Conservation (phyloP, 2,888 invertebrate species). For the Caenorhabditis becei region DNA sequence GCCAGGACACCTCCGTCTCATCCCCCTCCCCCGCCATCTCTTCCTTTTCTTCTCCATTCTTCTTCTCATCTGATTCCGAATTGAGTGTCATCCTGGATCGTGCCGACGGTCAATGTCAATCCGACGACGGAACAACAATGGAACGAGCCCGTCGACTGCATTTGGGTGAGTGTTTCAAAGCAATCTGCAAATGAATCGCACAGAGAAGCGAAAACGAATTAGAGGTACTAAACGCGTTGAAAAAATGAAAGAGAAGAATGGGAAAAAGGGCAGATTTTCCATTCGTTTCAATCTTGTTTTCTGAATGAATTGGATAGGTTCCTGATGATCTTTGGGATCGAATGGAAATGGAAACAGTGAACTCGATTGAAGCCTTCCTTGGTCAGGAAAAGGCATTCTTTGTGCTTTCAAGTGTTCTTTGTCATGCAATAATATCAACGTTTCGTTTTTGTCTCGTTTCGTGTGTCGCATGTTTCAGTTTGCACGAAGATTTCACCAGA, state of each 20-base stretch:
- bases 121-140: constrained; percentile 62
- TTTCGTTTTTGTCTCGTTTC: constrained; percentile 1
- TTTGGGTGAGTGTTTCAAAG: constrained; percentile 59
- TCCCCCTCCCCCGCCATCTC: constrained; percentile 16
- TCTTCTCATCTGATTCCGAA: neutral
- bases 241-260: neutral
- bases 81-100: constrained; percentile 37
- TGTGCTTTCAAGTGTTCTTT: constrained; percentile 14
- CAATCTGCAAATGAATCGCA: constrained; percentile 47
- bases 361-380: neutral
- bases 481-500: neutral
- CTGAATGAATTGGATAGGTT: too few species aligned
- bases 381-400: neutral
- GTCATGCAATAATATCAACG: constrained; percentile 3
- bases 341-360: constrained; percentile 23
- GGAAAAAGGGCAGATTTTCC: constrained; percentile 34
- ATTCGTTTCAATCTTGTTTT: neutral
- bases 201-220: constrained; percentile 45
- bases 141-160: constrained; percentile 58
- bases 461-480: neutral
- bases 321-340: too few species aligned
- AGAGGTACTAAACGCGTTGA: constrained; percentile 11
- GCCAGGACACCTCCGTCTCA: constrained; percentile 28
- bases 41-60: constrained; percentile 9
- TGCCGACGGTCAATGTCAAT: constrained; percentile 55